These are phyloP conservation scores for Cygnus olor DNA, from an alignment of 2,797 vertebrate genomes.

Conservation along the genomic window DNA sequence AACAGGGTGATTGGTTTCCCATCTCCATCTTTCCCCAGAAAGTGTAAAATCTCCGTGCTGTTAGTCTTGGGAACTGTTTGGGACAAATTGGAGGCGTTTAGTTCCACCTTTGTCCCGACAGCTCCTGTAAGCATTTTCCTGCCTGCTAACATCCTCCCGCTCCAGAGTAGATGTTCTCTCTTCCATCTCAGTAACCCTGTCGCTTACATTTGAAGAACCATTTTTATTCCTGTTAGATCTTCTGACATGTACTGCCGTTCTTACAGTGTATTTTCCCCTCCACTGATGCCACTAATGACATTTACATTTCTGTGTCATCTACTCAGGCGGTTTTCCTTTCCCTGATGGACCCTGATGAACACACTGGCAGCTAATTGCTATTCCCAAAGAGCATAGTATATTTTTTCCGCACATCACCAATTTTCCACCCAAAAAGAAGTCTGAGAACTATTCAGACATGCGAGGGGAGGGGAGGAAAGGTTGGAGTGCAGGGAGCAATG, in stretches of 20 bases:
- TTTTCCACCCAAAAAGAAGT: background rate
- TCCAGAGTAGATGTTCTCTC: conserved; percentile 26
- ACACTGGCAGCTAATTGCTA: background rate
- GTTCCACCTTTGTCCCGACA: conserved; percentile 37
- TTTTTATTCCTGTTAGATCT: conserved; percentile 43
- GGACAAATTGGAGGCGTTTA: conserved; percentile 26
- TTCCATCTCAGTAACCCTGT: conserved; percentile 51
- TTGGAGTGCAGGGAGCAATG: background rate
- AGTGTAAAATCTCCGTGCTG: background rate
- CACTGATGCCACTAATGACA: background rate
- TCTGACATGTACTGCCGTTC: conserved; percentile 18
- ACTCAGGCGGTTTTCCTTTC: background rate
- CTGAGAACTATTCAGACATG: background rate
- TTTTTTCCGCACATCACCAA: background rate
- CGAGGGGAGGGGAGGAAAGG: background rate
- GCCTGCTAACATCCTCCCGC: conserved; percentile 18
- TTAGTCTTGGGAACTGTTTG: background rate
- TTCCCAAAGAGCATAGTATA: background rate
- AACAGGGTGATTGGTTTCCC: background rate
- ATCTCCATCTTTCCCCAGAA: background rate
- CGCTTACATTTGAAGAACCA: conserved; percentile 18
- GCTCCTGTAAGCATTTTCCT: conserved; percentile 37
- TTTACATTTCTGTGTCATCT: conserved; percentile 23
- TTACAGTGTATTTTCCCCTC: conserved; percentile 1
- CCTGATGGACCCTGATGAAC: background rate